A percentile compares a stretch with the other conserved stretches of the same genome.
phyloP scores from a whole-genome alignment of 2,888 invertebrate genomes.

The Cerastoderma edule region DNA sequence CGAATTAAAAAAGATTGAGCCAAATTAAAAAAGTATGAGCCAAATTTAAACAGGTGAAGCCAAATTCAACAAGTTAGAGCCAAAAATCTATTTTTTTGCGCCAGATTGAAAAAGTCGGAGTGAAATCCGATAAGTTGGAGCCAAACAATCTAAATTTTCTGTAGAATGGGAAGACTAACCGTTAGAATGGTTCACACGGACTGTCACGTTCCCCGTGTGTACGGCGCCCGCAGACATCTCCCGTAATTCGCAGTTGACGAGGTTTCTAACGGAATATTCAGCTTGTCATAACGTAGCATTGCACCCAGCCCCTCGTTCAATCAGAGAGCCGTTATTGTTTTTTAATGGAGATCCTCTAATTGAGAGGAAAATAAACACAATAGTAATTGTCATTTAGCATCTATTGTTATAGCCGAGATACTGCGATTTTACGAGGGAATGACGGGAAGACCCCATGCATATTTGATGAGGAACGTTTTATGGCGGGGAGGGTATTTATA shows the following conservation, averaged over 20 bases:
- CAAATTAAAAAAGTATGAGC: too few relatives aligned
- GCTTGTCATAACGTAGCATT: slow-evolving; percentile 16
- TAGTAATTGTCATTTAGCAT: slow-evolving; percentile 37
- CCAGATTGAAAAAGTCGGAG: too few relatives aligned
- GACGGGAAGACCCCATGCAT: slow-evolving; percentile 61
- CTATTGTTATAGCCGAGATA: slow-evolving; percentile 30
- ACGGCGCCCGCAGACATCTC: too few relatives aligned
- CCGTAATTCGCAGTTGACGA: background rate
- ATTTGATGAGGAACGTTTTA: slow-evolving; percentile 50
- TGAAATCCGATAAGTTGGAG: too few relatives aligned
- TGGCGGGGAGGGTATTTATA: slow-evolving; percentile 41
- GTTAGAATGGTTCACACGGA: too few relatives aligned
- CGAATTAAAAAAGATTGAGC: too few relatives aligned
- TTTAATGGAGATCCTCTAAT: slow-evolving; percentile 33
- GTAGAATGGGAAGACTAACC: too few relatives aligned
- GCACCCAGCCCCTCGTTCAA: slow-evolving; percentile 15
- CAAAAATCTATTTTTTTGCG: too few relatives aligned
- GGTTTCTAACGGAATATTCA: slow-evolving; percentile 14
- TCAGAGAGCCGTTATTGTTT: slow-evolving; percentile 26
- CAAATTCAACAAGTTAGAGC: too few relatives aligned
- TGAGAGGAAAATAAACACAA: slow-evolving; percentile 41
- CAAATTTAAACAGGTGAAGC: too few relatives aligned
- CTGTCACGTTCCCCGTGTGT: too few relatives aligned
- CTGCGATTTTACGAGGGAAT: slow-evolving; percentile 48
- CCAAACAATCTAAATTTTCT: too few relatives aligned